Conservation (phyloP, 2,113 vertebrate genomes). For the Corapipo altera region DNA sequence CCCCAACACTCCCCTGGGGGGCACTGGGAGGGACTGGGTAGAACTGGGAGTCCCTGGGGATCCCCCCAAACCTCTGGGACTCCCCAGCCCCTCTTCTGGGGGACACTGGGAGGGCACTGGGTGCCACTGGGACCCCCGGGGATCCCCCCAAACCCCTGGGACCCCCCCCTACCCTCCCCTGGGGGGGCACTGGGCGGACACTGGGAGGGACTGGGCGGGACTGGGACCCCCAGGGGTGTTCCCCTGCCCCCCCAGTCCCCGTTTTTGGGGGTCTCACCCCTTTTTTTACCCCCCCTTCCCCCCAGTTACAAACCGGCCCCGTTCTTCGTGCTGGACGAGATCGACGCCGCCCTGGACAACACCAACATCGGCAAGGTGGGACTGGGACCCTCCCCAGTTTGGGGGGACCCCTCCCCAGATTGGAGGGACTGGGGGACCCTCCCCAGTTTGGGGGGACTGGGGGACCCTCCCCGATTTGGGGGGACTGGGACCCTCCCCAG, state of each 20-base stretch:
- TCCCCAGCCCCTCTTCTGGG: not conserved
- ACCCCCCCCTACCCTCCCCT: not conserved
- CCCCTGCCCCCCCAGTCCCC: not conserved
- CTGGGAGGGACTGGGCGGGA: not conserved
- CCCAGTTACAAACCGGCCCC: not conserved
- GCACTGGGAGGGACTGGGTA: no score
- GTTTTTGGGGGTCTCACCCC: not conserved
- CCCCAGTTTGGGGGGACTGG: no score
- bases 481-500: no score
- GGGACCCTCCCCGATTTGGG: no score
- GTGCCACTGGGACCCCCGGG: not conserved
- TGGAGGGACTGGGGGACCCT: no score
- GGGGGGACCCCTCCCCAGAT: no score
- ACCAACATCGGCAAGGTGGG: not conserved
- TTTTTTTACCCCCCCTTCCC: not conserved
- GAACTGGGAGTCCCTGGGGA: no score
- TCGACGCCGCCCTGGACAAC: not conserved
- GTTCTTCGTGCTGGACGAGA: not conserved
- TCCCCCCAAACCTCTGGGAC: no score
- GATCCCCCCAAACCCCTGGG: not conserved
- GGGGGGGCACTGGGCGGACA: not conserved
- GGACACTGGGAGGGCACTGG: not conserved
- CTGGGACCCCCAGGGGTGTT: not conserved
- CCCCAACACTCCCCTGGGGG: no score
- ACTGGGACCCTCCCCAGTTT: no score